Base-by-base conservation (phyloP, 2,797 vertebrate species). In the Lacerta bilineata region DNA sequence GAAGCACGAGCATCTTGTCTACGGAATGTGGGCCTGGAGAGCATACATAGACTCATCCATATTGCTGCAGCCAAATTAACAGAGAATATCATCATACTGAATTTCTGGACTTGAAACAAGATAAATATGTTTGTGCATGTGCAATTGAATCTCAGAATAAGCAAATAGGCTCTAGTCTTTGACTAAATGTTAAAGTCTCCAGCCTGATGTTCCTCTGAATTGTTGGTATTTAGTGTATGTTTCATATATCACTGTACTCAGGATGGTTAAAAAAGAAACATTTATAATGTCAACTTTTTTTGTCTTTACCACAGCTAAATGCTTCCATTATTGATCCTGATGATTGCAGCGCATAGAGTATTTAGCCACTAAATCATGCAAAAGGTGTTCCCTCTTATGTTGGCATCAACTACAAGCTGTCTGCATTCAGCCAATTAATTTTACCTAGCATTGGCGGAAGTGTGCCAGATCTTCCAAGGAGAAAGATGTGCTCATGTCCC, bases 401-500 rank as follows among this genome's bases (percentile, higher is more conserved):
- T 93, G 90, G 90, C 87, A 91, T 78, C 77, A 84, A 41, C 7
- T 0, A 78, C 68, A 88, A 88, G 71, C 43, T 88, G 90, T 41
- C 89, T 89, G 87, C 75, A 83, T 88, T 92, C 78, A 78, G 90
- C 89, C 87, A 93, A 88, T 88, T 93, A 83, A 95, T 94, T 95
- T 93, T 85, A 90, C 91, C 92, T 95, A 94, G 95, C 87, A 89
- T 8, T 90, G 90, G 81, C 92, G 91, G 88, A 95, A 87, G 33
- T 89, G 77, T 90, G 88, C 88, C 93, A 94, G 86, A 68, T 41
- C 81, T 92, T 92, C 91, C 93, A 95, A 88, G 90, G 88, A 93
- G 93, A 94, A 0, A 81, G 91, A 93, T 86, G 5, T 78, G 80
- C 81, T 90, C 86, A 89, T 92, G 86, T 86, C 84, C 86, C 87